Base-by-base conservation (phyloP, 64 coral and sea anemone genomes). In the Stichodactyla helianthus region DNA sequence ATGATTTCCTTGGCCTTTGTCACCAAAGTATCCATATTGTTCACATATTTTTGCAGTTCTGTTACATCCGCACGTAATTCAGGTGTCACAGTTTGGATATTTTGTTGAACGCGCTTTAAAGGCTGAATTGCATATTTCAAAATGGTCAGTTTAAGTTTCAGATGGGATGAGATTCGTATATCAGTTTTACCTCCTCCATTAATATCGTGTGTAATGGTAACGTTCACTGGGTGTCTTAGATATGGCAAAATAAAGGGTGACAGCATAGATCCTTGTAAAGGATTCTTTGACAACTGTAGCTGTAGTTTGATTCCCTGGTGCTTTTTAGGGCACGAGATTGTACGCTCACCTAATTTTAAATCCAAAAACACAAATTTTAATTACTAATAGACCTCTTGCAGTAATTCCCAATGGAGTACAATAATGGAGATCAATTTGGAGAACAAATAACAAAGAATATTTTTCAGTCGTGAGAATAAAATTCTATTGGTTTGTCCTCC, bases 131-230 rank as follows among this genome's bases (percentile, higher is more conserved):
- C 18, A 60, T 51, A 83, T 15, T 19, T 17, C 53, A 83, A 53
- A 25, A 83, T 20, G 6, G 3, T 83, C 23, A 83, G 56, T 83
- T 83, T 83, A 9, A 83, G 56, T 55, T 31, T n/a, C 50, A 83
- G 12, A 55, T 23, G 53, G 26, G 82, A 53, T 26, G 82, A 12
- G 14, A 83, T 56, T 20, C 19, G 27, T 60, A 83, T 16, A 12
- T 53, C 53, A 20, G 82, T 83, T 60, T 60, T 53, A 13, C 82
- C 82, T 5, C 82, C 82, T n/a, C 82, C 82, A 17, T 20, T 56
- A 60, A 83, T 60, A 20, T n/a, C 20, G 56, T 83, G 56, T 10
- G 27, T 26, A 56, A 83, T 55, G 20, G 17, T 60, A 12, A 83
- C 53, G 54, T 25, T 26, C 82, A 83, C 28, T 83, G 54, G 7